Evolutionary conservation across 2,113 vertebrate genomes (phyloP).

Genomic region (Cygnus atratus): DNA sequence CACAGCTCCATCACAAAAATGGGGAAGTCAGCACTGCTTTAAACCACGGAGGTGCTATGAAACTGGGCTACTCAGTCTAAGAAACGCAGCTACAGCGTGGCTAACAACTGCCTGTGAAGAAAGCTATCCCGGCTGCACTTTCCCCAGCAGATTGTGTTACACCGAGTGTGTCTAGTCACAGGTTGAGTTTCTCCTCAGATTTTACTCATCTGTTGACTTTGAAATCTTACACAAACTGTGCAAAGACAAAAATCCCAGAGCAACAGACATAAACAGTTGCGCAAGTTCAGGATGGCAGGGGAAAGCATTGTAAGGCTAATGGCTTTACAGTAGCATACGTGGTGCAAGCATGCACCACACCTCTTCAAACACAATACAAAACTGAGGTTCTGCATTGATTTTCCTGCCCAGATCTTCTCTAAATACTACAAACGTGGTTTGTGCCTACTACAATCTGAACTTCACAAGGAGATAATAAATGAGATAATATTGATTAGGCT

Average conservation of each 20-base stretch:
- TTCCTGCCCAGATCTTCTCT: neutral
- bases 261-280: neutral
- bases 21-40: neutral
- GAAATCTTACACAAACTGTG: neutral
- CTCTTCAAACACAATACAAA: conserved; percentile 2
- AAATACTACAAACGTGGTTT: conserved; percentile 54
- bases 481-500: conserved; percentile 64
- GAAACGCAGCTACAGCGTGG: rapidly evolving
- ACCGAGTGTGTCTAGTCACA: neutral
- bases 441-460: neutral
- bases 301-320: neutral
- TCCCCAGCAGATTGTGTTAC: neutral
- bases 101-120: neutral
- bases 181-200: neutral
- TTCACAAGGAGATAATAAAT: conserved; percentile 64
- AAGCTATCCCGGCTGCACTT: neutral
- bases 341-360: neutral
- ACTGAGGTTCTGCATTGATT: conserved; percentile 8
- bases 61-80: neutral
- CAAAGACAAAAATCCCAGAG: neutral
- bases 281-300: neutral
- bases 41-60: neutral
- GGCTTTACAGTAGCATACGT: neutral
- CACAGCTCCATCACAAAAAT: neutral
- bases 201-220: neutral